Evolutionary conservation across 1,140 invertebrate genomes (phyloP).

Genomic region (Drosophila novamexicana): DNA sequence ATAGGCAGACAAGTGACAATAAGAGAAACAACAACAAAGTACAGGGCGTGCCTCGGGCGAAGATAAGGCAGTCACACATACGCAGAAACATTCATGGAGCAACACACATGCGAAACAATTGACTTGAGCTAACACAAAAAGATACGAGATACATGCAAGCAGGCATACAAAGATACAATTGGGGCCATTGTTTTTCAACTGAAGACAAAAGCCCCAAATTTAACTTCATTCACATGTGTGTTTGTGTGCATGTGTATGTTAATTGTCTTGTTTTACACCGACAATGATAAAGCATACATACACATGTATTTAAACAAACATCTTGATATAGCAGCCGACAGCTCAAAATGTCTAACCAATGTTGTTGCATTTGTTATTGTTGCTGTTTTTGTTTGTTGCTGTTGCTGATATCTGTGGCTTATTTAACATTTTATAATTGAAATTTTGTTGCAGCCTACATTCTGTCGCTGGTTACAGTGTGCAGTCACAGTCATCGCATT

Average conservation of each 20-base stretch:
- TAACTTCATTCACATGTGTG: conserved; percentile 58
- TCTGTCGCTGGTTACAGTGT: conserved; percentile 30
- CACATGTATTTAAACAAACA: conserved; percentile 47
- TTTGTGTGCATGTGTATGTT: conserved; percentile 51
- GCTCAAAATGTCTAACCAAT: conserved; percentile 39
- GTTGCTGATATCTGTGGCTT: conserved; percentile 59
- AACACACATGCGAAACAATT: conserved; percentile 70
- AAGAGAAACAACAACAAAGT: conserved; percentile 33
- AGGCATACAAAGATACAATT: conserved; percentile 57
- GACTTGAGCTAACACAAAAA: conserved; percentile 72
- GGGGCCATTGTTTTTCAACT: conserved; percentile 76
- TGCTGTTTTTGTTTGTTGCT: conserved; percentile 6
- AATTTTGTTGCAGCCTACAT: conserved; percentile 67
- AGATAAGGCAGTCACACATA: conserved; percentile 57
- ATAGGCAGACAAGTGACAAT: conserved; percentile 76
- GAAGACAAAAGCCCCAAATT: conserved; percentile 77
- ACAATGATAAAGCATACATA: conserved; percentile 67
- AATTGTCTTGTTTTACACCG: conserved; percentile 80
- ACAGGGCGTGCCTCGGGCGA: conserved; percentile 60
- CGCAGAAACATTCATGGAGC: conserved; percentile 12
- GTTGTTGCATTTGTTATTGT: conserved; percentile 32
- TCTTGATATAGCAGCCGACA: conserved; percentile 59
- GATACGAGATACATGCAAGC: conserved; percentile 62
- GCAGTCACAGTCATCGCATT: conserved; percentile 38
- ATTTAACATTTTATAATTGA: conserved; percentile 77